A percentile compares a stretch with the other conserved stretches of the same genome.
phyloP scores from a whole-genome alignment of 2,888 invertebrate species.

The Palloptera scutellata region DNA sequence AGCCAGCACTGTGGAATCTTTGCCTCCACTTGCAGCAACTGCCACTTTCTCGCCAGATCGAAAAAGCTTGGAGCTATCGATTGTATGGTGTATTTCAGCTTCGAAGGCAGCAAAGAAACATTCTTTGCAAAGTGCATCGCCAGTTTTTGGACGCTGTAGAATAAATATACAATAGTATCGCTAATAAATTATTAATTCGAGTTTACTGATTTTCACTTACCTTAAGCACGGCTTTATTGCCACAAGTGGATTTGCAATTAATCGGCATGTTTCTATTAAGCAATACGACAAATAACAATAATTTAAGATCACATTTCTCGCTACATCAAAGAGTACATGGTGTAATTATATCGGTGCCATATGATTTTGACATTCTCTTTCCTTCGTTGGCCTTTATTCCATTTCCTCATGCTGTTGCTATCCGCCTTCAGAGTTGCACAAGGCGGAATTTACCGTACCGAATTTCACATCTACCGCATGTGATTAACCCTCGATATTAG shows the following conservation, averaged over 20 bases:
- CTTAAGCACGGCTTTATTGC: slow-evolving; percentile 72
- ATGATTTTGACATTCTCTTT: background rate
- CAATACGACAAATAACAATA: background rate
- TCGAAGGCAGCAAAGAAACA: slow-evolving; percentile 96
- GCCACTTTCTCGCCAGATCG: slow-evolving; percentile 86
- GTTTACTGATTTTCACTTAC: background rate
- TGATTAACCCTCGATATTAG: too few relatives aligned
- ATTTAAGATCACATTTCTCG: background rate
- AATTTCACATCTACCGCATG: too few relatives aligned
- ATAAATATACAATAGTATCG: background rate
- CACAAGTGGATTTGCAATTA: slow-evolving; percentile 75
- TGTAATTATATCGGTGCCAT: slow-evolving; percentile 24
- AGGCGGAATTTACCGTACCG: too few relatives aligned
- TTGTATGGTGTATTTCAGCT: slow-evolving; percentile 93
- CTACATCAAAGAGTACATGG: slow-evolving; percentile 11
- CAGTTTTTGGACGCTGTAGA: slow-evolving; percentile 84
- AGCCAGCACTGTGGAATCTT: slow-evolving; percentile 97
- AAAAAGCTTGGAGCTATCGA: slow-evolving; percentile 82
- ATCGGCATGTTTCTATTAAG: slow-evolving; percentile 69
- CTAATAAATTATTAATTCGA: too few relatives aligned
- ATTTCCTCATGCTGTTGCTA: too few relatives aligned
- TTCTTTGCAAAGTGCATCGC: slow-evolving; percentile 90
- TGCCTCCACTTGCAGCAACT: slow-evolving; percentile 92
- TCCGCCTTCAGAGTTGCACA: too few relatives aligned
- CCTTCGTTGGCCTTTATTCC: too few relatives aligned